Evolutionary conservation across 2,888 invertebrate genomes (phyloP).

Genomic region (Epirrhoe alternata): DNA sequence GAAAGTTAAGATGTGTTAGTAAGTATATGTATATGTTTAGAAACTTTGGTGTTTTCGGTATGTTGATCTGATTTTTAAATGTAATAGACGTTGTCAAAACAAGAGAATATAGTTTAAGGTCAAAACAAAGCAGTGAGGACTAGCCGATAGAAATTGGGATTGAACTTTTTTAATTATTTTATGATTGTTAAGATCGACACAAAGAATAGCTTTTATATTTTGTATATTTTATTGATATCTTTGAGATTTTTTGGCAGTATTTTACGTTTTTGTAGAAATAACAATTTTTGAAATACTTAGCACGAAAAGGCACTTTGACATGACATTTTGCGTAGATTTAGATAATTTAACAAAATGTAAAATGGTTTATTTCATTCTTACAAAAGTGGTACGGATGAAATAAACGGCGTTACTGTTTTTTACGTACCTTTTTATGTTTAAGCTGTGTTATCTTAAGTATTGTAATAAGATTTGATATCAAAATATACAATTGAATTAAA

Average conservation of each 20-base stretch:
- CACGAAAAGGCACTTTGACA: conserved; percentile 51
- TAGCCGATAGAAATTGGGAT: not conserved
- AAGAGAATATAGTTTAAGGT: not conserved
- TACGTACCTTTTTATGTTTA: conserved; percentile 61
- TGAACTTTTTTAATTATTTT: not conserved
- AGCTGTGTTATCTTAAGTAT: conserved; percentile 72
- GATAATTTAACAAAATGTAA: conserved; percentile 28
- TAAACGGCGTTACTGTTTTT: conserved; percentile 37
- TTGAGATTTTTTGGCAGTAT: conserved; percentile 27
- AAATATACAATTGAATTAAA: conserved; percentile 80
- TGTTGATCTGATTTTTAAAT: conserved; percentile 18
- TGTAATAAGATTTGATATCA: conserved; percentile 81
- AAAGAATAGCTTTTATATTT: conserved; percentile 11
- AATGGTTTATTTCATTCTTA: conserved; percentile 26
- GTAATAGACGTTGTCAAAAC: conserved; percentile 14
- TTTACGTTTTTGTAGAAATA: conserved; percentile 11
- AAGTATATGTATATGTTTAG: conserved; percentile 23
- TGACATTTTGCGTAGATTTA: conserved; percentile 49
- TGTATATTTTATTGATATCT: conserved; percentile 8
- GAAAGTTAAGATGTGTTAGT: conserved; percentile 15
- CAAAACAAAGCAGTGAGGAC: not conserved
- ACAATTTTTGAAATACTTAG: conserved; percentile 40
- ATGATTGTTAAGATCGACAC: conserved; percentile 8
- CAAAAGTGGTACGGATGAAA: conserved; percentile 17
- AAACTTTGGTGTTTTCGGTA: conserved; percentile 30